phyloP scores from a whole-genome alignment of 2,888 invertebrate genomes.

The Pecten maximus region DNA sequence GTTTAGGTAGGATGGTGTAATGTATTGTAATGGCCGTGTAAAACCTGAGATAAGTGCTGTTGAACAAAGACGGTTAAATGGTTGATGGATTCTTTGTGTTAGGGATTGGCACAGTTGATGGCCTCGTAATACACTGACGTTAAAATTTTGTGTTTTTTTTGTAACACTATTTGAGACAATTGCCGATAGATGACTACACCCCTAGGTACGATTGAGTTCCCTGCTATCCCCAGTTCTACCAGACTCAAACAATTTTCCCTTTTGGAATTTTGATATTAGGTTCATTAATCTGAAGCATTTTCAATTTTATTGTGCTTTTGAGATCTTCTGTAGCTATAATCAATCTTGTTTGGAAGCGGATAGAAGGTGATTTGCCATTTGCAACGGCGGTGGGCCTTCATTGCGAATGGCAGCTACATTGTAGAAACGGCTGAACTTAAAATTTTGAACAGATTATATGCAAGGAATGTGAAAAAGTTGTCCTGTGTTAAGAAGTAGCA shows the following conservation, averaged over 20 bases:
- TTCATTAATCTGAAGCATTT: background rate
- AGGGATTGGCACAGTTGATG: background rate
- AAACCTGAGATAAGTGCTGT: background rate
- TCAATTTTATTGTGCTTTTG: conserved; percentile 24
- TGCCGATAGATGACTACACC: background rate
- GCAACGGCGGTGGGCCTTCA: background rate
- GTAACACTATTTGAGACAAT: background rate
- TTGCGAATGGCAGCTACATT: conserved; percentile 19
- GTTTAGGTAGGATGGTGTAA: too few relatives aligned
- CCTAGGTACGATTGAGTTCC: background rate
- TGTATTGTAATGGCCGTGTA: background rate
- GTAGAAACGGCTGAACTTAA: background rate
- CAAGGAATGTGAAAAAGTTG: background rate
- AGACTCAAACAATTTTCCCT: background rate
- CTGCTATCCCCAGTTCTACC: background rate
- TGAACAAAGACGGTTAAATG: background rate
- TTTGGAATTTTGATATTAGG: background rate
- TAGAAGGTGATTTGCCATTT: conserved; percentile 16
- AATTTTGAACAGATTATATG: conserved; percentile 14
- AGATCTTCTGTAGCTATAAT: background rate
- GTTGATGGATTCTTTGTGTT: background rate
- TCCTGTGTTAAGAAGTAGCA: background rate
- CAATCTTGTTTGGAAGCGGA: conserved; percentile 11
- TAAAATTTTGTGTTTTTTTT: background rate
- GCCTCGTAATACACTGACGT: background rate